A percentile compares a stretch with the other conserved stretches of the same genome.
Evolutionary conservation across 2,797 vertebrate genomes (phyloP).

Genomic region (Girardinus metallicus): DNA sequence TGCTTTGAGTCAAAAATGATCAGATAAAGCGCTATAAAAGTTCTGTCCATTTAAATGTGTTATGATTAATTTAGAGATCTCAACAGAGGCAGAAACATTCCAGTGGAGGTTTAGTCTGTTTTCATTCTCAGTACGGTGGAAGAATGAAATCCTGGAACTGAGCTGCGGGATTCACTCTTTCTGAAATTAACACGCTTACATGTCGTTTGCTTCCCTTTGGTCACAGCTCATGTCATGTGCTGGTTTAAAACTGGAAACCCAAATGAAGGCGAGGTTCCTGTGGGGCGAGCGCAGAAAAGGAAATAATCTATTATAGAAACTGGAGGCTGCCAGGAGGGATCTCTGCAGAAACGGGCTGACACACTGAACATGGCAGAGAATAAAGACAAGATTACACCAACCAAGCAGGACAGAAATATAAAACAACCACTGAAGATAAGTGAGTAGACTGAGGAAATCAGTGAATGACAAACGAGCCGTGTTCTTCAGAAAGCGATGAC

Average conservation of each 20-base stretch:
- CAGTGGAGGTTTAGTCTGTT: slow-evolving; percentile 22
- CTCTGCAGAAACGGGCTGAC: neutral
- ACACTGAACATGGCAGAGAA: neutral
- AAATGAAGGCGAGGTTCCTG: neutral
- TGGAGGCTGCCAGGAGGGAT: neutral
- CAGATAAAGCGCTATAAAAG: too few species aligned
- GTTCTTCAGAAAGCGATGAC: neutral
- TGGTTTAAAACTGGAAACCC: neutral
- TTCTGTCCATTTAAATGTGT: too few species aligned
- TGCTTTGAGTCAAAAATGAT: too few species aligned
- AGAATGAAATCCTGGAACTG: slow-evolving; percentile 40
- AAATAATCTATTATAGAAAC: slow-evolving; percentile 1
- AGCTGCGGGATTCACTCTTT: slow-evolving; percentile 28
- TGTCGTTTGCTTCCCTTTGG: slow-evolving; percentile 42
- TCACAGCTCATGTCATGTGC: slow-evolving; percentile 22
- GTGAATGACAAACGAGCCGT: neutral
- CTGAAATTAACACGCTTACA: slow-evolving; percentile 42
- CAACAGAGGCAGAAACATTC: slow-evolving; percentile 6
- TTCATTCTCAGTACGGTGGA: slow-evolving; percentile 25
- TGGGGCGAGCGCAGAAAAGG: neutral
- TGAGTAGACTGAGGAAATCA: neutral
- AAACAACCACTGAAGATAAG: neutral
- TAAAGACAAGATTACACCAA: neutral
- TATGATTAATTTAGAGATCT: slow-evolving; percentile 13
- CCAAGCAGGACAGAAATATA: neutral